Evolutionary conservation across 2,888 invertebrate genomes (phyloP), one percentile per base, ranked within the genome.

Genomic region (Pseudococcus jackbeardsleyi): DNA sequence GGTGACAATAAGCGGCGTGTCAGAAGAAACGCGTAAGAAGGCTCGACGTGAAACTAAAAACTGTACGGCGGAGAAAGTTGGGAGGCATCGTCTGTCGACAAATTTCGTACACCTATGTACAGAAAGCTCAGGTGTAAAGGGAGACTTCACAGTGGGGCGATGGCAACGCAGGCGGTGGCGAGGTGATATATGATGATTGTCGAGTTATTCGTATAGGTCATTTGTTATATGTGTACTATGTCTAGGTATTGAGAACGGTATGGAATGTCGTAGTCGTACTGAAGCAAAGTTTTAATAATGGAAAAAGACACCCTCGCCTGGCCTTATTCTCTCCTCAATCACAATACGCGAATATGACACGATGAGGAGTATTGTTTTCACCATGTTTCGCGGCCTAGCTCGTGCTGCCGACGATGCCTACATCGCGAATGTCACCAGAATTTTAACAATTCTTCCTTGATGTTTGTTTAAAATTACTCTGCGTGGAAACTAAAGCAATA

Each of bases 141-240:
- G 39, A 26, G 8, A 33, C 1, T 33, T 33, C 26, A 33, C 26
- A 33, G n/a, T n/a, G 26, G 26, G 26, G 26, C 26, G 22, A 15
- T 17, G 64, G 7, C 19, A 7, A 19, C 19, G 59, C 5, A 59
- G 4, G 54, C 17, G 1, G 54, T 15, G 11, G 68, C 26, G 68
- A 19, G 22, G 72, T 72, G 72, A 72, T 33, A 72, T 72, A 72
- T 33, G 26, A 72, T 72, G 72, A 39, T 72, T 39, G 72, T 72
- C 19, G 72, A 72, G 33, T 72, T 33, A 39, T 72, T 72, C 59
- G 59, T 72, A 12, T 72, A 72, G 33, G 72, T 72, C 72, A 72
- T 72, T 72, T 72, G 72, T 72, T 72, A 72, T 72, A 72, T 39
- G 26, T 72, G 33, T 33, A 33, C 72, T 17, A 33, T 9, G 26